Percentiles rank a stretch among this genome's conserved stretches.
Conservation (phyloP, 2,888 invertebrate species). For the Sthenelais limicola region DNA sequence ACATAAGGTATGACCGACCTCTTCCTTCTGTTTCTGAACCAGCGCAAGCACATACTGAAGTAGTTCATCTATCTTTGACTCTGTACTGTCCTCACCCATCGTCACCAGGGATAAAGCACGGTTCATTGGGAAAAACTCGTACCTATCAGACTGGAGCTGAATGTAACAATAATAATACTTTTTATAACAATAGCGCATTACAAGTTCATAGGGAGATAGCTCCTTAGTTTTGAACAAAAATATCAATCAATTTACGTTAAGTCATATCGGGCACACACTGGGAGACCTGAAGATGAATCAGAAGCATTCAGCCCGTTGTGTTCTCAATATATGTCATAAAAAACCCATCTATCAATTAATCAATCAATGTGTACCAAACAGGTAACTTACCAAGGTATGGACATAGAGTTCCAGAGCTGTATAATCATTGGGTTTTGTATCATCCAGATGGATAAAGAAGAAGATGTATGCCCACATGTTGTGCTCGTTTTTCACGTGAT, state of each 20-base stretch:
- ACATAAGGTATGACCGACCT: conserved; percentile 65
- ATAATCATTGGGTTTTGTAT: conserved; percentile 71
- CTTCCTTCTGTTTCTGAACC: conserved; percentile 68
- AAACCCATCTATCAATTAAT: too few relatives aligned
- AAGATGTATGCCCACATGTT: conserved; percentile 73
- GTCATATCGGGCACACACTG: too few relatives aligned
- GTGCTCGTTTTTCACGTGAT: conserved; percentile 71
- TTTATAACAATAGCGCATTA: too few relatives aligned
- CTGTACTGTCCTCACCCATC: conserved; percentile 71
- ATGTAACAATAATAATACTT: too few relatives aligned
- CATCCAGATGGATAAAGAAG: conserved; percentile 72
- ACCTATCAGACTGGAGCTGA: conserved; percentile 60
- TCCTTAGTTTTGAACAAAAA: too few relatives aligned
- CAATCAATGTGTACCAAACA: too few relatives aligned
- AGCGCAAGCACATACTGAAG: conserved; percentile 68
- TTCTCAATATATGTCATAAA: too few relatives aligned
- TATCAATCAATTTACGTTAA: too few relatives aligned
- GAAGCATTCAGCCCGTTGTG: too few relatives aligned
- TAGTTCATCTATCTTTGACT: conserved; percentile 70
- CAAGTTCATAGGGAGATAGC: too few relatives aligned
- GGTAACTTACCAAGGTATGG: conserved; percentile 64
- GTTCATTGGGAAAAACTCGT: conserved; percentile 72
- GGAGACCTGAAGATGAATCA: too few relatives aligned
- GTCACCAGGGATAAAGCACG: conserved; percentile 69
- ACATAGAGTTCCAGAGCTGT: conserved; percentile 71